Evolutionary conservation across 1,140 invertebrate species (phyloP), one percentile per base, ranked within the genome.

Genomic region (Zaprionus kolodkinae): DNA sequence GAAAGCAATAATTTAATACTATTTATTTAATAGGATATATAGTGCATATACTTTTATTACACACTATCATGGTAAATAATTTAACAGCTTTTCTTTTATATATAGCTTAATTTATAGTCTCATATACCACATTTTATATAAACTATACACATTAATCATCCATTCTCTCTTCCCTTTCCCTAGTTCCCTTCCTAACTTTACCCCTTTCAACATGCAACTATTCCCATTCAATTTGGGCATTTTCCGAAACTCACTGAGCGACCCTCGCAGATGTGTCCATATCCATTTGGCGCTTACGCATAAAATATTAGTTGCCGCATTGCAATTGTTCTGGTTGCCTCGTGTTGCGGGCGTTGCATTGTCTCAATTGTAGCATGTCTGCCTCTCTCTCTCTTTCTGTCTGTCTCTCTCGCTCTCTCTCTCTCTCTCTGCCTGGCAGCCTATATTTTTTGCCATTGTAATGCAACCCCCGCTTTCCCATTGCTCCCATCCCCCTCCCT

Each of bases 251-350:
- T 65, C 48, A 36, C 57, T 27, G 10, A 35, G 2, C 54, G 25
- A 33, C 69, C 50, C 68, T 78, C 71, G 74, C 43, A 65, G 60
- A 36, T 52, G 60, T 60, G 45, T 6, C 21, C 43, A 55, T 36
- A 57, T 66, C 74, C 75, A 71, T 74, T 54, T 67, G 72, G 75
- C 72, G 55, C 68, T 89, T 85, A 89, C 86, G 81, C 85, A 90
- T 89, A 89, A 89, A 90, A 89, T 89, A 89, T 89, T 89, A 85
- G 81, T 75, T 81, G 86, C 67, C 73, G 81, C 86, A 89, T 79
- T 89, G 85, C 85, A 89, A 89, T 90, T 90, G 86, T 81, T 81
- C 62, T 72, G 68, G 55, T 75, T 72, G 50, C 40, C 40, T 15
- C 81, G 65, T 79, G 72, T 89, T 78, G 84, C 81, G 85, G 85